phyloP scores from a whole-genome alignment of 2,888 invertebrate genomes.

The Phyllotreta striolata region DNA sequence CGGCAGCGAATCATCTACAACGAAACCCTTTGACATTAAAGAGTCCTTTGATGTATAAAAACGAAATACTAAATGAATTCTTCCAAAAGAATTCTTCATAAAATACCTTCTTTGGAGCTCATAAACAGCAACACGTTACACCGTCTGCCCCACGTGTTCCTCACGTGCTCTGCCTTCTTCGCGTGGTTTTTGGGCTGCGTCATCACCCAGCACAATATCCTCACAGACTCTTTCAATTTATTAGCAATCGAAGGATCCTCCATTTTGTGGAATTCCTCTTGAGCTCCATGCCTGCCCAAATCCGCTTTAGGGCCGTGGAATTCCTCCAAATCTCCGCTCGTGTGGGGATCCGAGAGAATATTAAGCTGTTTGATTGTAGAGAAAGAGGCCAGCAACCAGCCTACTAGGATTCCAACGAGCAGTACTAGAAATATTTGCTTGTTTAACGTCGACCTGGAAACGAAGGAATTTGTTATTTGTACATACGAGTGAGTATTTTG shows the following conservation, averaged over 20 bases:
- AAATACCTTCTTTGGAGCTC: conserved; percentile 80
- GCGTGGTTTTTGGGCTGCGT: conserved; percentile 91
- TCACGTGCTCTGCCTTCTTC: conserved; percentile 91
- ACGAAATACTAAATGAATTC: neutral
- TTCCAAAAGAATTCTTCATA: neutral
- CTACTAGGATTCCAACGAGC: conserved; percentile 75
- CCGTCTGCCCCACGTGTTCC: conserved; percentile 94
- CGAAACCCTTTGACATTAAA: conserved; percentile 2
- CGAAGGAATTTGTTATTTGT: conserved; percentile 13
- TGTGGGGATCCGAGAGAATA: conserved; percentile 47
- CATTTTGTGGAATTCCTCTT: conserved; percentile 58
- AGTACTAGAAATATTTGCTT: conserved; percentile 76
- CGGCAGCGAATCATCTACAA: conserved; percentile 76
- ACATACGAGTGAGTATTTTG: neutral
- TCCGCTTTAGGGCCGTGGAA: conserved; percentile 50
- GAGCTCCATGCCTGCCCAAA: conserved; percentile 52
- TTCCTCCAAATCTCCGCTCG: conserved; percentile 49
- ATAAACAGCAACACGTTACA: conserved; percentile 90
- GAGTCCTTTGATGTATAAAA: neutral
- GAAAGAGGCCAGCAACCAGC: conserved; percentile 80
- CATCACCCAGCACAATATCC: conserved; percentile 97
- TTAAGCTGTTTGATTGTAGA: conserved; percentile 46
- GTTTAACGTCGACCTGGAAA: conserved; percentile 63
- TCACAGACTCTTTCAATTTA: conserved; percentile 77
- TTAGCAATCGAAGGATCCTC: conserved; percentile 72